Conservation (phyloP, 2,113 vertebrate species). For the Eptesicus fuscus region DNA sequence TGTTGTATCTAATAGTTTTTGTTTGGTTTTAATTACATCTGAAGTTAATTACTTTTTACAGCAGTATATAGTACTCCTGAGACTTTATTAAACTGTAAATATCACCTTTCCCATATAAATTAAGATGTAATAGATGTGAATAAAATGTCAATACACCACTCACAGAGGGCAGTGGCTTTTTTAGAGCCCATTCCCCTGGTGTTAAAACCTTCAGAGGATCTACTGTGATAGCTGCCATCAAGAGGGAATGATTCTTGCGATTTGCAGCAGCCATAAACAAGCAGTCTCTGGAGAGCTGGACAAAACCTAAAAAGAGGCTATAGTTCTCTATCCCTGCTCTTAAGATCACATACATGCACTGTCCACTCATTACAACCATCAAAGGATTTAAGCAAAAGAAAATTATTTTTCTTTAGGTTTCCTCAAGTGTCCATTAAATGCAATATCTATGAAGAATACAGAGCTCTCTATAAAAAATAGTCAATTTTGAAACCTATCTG, state of each 20-base stretch:
- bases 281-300: neutral
- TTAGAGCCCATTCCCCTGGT: neutral
- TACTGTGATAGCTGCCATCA: neutral
- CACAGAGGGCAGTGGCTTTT: neutral
- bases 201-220: neutral
- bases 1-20: neutral
- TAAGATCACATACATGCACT: neutral
- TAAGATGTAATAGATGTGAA: neutral
- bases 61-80: neutral
- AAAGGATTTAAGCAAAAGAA: constrained; percentile 5
- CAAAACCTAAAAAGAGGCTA: neutral
- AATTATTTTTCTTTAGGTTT: constrained; percentile 7
- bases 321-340: neutral
- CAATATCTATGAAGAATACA: neutral
- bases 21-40: neutral
- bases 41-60: constrained; percentile 8
- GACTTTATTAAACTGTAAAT: neutral
- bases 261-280: neutral
- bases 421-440: neutral
- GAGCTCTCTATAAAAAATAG: neutral
- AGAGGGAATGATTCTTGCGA: neutral
- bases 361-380: neutral
- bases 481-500: neutral
- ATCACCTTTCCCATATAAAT: constrained; percentile 17
- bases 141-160: neutral